Percentiles rank a stretch among this genome's conserved stretches.
These are phyloP conservation scores for Nephrotoma guestfalica DNA, from an alignment of 2,888 invertebrate species.

Conservation along the genomic window DNA sequence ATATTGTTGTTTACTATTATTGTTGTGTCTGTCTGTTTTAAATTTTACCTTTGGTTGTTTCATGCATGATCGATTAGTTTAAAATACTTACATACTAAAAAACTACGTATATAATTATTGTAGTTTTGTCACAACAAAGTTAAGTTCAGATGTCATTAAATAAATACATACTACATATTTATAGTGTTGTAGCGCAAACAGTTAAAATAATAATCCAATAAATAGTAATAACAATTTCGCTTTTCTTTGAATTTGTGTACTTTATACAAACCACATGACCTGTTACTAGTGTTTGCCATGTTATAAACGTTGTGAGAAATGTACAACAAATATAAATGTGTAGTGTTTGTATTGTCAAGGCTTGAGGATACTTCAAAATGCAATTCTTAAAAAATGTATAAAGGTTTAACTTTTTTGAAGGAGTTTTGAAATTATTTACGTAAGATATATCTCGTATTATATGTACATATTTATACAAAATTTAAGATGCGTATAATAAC, in stretches of 20 bases:
- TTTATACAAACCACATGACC: background rate
- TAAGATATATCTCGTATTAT: background rate
- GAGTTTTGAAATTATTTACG: background rate
- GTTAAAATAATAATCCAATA: background rate
- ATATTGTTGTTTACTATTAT: background rate
- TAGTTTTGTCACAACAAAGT: background rate
- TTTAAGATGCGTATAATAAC: too few relatives aligned
- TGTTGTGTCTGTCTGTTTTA: background rate
- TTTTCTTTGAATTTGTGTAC: background rate
- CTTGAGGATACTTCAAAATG: background rate
- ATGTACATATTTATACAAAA: too few relatives aligned
- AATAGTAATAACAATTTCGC: background rate
- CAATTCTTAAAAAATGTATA: background rate
- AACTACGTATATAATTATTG: background rate
- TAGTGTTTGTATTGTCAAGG: background rate
- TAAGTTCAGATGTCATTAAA: background rate
- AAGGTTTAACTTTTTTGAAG: background rate
- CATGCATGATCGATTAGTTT: background rate
- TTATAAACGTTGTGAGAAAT: background rate
- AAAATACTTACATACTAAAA: background rate
- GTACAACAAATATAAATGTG: background rate
- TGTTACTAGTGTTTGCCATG: background rate
- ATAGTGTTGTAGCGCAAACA: background rate
- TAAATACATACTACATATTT: background rate
- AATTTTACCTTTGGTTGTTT: background rate